phyloP scores from a whole-genome alignment of 2,113 vertebrate species.

The Aldabrachelys gigantea region DNA sequence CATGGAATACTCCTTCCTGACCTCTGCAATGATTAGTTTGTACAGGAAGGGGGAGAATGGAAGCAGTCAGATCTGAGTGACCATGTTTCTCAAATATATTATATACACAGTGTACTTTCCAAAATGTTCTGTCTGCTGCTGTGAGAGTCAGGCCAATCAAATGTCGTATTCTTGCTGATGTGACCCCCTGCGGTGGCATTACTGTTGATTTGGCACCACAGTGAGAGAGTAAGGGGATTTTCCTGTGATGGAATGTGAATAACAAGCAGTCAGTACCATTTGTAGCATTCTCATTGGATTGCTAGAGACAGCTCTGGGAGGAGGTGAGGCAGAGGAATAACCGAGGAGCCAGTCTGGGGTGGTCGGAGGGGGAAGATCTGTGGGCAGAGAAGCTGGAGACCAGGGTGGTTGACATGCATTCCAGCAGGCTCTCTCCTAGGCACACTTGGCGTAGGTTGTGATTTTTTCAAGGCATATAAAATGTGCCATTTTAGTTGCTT shows the following conservation, averaged over 20 bases:
- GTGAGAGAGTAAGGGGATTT: not conserved
- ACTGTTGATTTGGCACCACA: not conserved
- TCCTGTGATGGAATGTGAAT: not conserved
- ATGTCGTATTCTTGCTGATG: not conserved
- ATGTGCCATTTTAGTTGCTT: not conserved
- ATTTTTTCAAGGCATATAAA: not conserved
- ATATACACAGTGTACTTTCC: not conserved
- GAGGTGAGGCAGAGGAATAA: not conserved
- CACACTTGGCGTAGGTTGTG: rapidly evolving
- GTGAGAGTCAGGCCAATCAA: not conserved
- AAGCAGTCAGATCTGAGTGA: not conserved
- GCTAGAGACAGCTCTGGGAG: not conserved
- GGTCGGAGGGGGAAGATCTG: not conserved
- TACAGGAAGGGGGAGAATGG: not conserved
- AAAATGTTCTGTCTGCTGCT: not conserved
- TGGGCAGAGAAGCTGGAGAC: not conserved
- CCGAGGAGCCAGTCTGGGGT: rapidly evolving
- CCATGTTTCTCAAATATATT: not conserved
- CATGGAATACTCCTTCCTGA: not conserved
- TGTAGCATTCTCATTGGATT: rapidly evolving
- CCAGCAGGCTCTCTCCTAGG: rapidly evolving
- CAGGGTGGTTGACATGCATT: rapidly evolving
- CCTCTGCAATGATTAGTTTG: rapidly evolving
- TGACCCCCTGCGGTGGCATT: not conserved
- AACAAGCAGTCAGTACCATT: rapidly evolving